Percentiles rank a stretch among this genome's conserved stretches.
These are phyloP conservation scores for Channa argus DNA, from an alignment of 2,113 vertebrate species.

Conservation along the genomic window DNA sequence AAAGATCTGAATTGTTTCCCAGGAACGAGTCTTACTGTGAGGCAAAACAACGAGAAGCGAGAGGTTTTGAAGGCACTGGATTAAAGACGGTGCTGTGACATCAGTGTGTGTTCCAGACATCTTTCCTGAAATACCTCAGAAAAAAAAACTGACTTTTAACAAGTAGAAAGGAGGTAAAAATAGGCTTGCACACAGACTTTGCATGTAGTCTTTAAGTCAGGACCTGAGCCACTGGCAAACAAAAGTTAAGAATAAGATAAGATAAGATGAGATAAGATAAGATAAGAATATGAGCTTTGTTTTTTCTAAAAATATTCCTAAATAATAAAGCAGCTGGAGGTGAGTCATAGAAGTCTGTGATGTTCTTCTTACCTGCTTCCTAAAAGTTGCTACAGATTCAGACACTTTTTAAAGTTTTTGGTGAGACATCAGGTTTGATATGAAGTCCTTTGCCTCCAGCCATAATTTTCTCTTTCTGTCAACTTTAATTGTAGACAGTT, in stretches of 20 bases:
- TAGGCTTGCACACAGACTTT: constrained; percentile 5
- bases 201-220: constrained; percentile 38
- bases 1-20: constrained; percentile 19
- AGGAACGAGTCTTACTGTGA: constrained; percentile 1
- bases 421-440: constrained; percentile 17
- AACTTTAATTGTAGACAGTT: constrained; percentile 13
- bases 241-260: background rate
- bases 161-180: constrained; percentile 26
- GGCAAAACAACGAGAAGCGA: constrained; percentile 15
- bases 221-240: constrained; percentile 27
- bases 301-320: constrained; percentile 59
- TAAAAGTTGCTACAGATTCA: constrained; percentile 34
- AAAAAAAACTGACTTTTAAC: constrained; percentile 37
- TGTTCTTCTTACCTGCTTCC: constrained; percentile 21
- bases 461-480: constrained; percentile 4
- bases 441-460: constrained; percentile 31
- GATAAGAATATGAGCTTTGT: constrained; percentile 38
- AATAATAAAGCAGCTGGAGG: constrained; percentile 63
- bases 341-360: constrained; percentile 32
- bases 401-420: constrained; percentile 42
- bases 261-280: background rate
- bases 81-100: constrained; percentile 27
- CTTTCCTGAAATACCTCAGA: constrained; percentile 49
- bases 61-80: constrained; percentile 28
- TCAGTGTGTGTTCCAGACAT: constrained; percentile 13